A percentile compares a stretch with the other conserved stretches of the same genome.
phyloP scores from a whole-genome alignment of 2,888 invertebrate genomes.

The Tenodera sinensis region DNA sequence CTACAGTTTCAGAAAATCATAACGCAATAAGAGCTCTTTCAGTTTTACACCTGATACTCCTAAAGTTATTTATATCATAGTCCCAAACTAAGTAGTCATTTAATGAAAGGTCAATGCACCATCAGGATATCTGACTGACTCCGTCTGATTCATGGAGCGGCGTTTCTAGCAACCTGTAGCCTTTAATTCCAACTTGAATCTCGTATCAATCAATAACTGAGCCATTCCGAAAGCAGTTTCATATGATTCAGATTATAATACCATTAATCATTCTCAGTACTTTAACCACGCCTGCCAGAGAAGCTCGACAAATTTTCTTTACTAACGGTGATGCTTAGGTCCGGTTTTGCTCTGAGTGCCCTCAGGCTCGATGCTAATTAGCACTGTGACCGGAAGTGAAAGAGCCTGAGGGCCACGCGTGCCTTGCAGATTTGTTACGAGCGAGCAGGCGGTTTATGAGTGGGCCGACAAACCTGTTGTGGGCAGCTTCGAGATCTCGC shows the following conservation, averaged over 20 bases:
- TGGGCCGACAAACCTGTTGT: neutral
- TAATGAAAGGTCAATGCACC: neutral
- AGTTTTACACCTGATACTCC: too few species aligned
- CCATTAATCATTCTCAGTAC: neutral
- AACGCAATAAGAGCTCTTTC: too few species aligned
- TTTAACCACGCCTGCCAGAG: neutral
- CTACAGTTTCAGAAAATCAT: too few species aligned
- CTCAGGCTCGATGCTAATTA: neutral
- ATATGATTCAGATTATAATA: neutral
- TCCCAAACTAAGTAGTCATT: too few species aligned
- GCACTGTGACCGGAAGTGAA: neutral
- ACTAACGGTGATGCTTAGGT: neutral
- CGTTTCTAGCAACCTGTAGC: neutral
- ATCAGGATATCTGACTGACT: neutral
- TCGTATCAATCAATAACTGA: neutral
- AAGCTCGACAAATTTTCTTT: neutral
- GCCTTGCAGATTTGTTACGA: neutral
- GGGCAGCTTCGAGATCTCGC: neutral
- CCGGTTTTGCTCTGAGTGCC: neutral
- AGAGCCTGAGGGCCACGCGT: neutral
- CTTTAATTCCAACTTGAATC: neutral
- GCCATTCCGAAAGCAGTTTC: neutral
- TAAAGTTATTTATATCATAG: too few species aligned
- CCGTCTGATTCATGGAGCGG: neutral
- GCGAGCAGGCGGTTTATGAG: neutral